Evolutionary conservation across 2,113 vertebrate species (phyloP).

Genomic region (Dascyllus trimaculatus): DNA sequence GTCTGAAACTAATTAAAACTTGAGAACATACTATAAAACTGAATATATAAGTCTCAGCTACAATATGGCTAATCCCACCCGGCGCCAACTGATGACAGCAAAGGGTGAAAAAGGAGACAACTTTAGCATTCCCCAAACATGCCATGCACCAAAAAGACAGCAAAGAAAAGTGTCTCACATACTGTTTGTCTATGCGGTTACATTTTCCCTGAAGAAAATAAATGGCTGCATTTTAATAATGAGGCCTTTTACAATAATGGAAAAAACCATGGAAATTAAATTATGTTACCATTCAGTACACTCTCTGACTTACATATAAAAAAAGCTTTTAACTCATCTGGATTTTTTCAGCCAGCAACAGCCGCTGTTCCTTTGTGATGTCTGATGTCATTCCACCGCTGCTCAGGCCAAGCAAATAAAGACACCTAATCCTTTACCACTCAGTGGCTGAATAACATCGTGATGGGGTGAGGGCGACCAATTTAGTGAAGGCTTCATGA

Average conservation of each 20-base stretch:
- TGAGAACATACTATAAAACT: too few relatives aligned
- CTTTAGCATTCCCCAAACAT: not conserved
- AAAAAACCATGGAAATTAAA: constrained; percentile 1
- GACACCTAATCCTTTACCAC: constrained; percentile 25
- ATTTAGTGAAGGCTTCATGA: constrained; percentile 27
- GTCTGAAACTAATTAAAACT: too few relatives aligned
- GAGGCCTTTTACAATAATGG: constrained; percentile 22
- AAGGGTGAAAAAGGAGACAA: too few relatives aligned
- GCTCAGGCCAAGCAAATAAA: constrained; percentile 5
- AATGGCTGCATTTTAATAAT: constrained; percentile 33
- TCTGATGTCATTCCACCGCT: constrained; percentile 1
- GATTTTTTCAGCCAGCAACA: constrained; percentile 3
- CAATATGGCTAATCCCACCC: not conserved
- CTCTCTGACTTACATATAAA: not conserved
- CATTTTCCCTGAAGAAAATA: not conserved
- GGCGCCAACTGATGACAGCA: not conserved
- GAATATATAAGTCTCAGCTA: too few relatives aligned
- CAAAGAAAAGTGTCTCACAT: not conserved
- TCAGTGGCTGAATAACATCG: constrained; percentile 32
- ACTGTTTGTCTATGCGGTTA: not conserved
- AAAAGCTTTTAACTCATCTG: constrained; percentile 25
- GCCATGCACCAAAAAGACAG: not conserved
- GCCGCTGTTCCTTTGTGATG: constrained; percentile 11
- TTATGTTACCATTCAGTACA: constrained; percentile 5
- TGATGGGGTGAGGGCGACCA: constrained; percentile 13